Evolutionary conservation across 2,888 invertebrate genomes (phyloP), one percentile per base, ranked within the genome.

Genomic region (Coleophora deauratella): DNA sequence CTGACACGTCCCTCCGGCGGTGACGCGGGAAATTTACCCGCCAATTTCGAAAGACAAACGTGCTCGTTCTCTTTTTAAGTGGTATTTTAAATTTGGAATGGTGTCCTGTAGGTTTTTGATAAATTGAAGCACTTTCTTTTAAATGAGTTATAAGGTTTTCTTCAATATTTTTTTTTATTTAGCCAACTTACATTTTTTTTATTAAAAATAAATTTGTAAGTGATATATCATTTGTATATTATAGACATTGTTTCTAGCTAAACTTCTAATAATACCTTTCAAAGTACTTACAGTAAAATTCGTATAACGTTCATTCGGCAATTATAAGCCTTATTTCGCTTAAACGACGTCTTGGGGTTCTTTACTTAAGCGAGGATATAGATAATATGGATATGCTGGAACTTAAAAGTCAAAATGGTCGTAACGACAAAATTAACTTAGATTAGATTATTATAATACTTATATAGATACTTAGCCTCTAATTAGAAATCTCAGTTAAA

Each of bases 301-400:
- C 50, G 43, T 47, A 45, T 57, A 61, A 57, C 49, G 59, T 65
- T 64, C 57, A 46, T 55, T 56, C 49, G 59, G 62, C 63, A 66
- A 71, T 73, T 69, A 71, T 72, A 62, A 65, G 64, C 66, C 64
- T 62, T 72, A 68, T 72, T 45, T 65, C 62, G 56, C 57, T 59
- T 69, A 66, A 74, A 62, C 67, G 66, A 59, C 54, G 46, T 59
- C 55, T 59, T 57, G 54, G 59, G 61, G 54, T 52, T 49, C 43
- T 36, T 34, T 46, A 39, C 9, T 41, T 21, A 21, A 27, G 45
- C 50, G 43, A 21, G 0, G 56, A 51, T 47, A 15, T 59, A 57
- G 27, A 45, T 12, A 21, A 33, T 39, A 45, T 49, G 46, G 63
- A 66, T 52, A 45, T 37, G 32, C 6, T 21, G 21, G 21, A 3